Evolutionary conservation across 2,113 vertebrate species (phyloP).

Genomic region (Carollia perspicillata): DNA sequence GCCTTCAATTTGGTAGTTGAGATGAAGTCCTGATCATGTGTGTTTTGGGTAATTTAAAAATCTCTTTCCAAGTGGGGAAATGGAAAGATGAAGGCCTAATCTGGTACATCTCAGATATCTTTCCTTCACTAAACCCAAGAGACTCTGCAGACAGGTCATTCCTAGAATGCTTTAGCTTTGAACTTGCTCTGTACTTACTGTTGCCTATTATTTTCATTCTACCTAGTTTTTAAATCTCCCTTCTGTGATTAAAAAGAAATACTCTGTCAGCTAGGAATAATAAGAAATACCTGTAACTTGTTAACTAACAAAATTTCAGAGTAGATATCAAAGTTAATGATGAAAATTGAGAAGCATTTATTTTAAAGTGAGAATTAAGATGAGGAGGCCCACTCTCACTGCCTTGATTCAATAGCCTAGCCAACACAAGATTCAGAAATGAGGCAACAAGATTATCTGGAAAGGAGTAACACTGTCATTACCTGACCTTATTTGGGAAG

Average conservation of each 20-base stretch:
- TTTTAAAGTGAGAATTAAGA: background rate
- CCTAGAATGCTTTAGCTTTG: background rate
- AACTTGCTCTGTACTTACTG: background rate
- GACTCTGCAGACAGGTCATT: background rate
- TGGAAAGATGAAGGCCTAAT: background rate
- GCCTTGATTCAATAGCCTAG: background rate
- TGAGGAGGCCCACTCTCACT: background rate
- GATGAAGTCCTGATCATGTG: background rate
- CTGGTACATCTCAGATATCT: background rate
- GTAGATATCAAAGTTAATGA: background rate
- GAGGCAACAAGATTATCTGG: background rate
- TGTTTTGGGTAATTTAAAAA: background rate
- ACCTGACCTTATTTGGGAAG: background rate
- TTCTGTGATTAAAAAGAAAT: background rate
- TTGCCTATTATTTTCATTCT: background rate
- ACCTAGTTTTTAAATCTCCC: constrained; percentile 10
- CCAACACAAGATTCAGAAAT: background rate
- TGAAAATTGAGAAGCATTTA: background rate
- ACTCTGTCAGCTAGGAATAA: background rate
- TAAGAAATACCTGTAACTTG: background rate
- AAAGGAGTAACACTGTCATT: background rate
- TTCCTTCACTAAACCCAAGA: background rate
- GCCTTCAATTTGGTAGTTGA: background rate
- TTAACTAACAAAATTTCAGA: background rate
- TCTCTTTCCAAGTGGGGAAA: background rate